phyloP scores from a whole-genome alignment of 2,797 vertebrate species.

The Xyrichtys novacula region DNA sequence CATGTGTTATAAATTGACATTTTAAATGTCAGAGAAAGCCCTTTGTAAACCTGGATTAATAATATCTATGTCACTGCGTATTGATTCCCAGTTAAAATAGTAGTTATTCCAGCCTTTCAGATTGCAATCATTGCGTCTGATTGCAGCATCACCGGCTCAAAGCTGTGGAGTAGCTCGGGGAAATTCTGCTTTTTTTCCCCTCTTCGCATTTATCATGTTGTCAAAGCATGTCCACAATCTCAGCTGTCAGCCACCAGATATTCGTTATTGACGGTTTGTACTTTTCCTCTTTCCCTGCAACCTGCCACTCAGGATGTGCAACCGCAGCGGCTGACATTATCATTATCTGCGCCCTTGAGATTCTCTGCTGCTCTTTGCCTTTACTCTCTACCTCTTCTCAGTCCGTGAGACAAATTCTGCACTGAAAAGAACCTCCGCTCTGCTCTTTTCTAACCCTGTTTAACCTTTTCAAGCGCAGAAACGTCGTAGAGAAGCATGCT shows the following conservation, averaged over 20 bases:
- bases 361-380: constrained; percentile 31
- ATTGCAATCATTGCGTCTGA: constrained; percentile 8
- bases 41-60: neutral
- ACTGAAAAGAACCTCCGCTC: neutral
- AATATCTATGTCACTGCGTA: neutral
- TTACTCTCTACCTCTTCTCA: constrained; percentile 67
- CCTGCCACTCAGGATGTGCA: constrained; percentile 8
- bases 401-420: constrained; percentile 4
- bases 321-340: constrained; percentile 6
- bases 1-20: neutral
- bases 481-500: neutral
- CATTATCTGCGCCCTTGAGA: constrained; percentile 35
- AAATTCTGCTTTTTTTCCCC: neutral
- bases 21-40: neutral
- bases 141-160: neutral
- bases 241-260: constrained; percentile 8
- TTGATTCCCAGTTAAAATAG: neutral
- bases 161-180: neutral
- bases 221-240: neutral
- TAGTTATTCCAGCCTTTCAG: neutral
- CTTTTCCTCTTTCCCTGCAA: neutral
- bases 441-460: constrained; percentile 6
- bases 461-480: neutral
- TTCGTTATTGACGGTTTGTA: constrained; percentile 14
- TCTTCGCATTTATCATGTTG: neutral